Evolutionary conservation across 2,797 vertebrate genomes (phyloP), one percentile per base, ranked within the genome.

Genomic region (Hirundo rustica): DNA sequence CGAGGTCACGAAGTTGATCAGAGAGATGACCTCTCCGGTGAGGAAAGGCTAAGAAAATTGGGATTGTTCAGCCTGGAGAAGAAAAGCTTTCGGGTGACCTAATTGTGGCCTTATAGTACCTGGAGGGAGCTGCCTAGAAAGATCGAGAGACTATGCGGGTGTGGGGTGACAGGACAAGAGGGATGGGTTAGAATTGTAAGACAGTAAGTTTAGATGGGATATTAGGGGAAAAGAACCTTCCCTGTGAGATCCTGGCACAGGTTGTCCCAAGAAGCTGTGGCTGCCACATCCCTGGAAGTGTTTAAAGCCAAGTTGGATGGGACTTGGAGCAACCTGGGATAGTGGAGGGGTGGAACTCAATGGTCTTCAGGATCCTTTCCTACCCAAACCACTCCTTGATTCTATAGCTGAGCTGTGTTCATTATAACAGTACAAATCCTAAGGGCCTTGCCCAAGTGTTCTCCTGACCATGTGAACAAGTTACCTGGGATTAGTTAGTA

Each of bases 101-200:
- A 14, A 38, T 11, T 23, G 18, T 36, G 19, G 13, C 27, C 4
- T 71, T 62, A 4, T 16, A 16, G 36, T 7, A 17, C 21, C 17
- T 27, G 26, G 30, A 44, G 17, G 21, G 38, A 58, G 23, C 55
- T 51, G n/a, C 7, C 13, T 18, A 1, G 25, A 34, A 45, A 30
- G 23, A 13, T 7, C 14, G 7, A 34, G 29, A 40, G 16, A 25
- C 13, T 18, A 0, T n/a, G 30, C 16, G 8, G 5, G 5, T 4
- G 2, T n/a, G 29, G 13, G 54, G 26, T 45, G 23, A 16, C 29
- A 61, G 40, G 20, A 40, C 14, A 30, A 7, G 14, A 25, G 14
- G 3, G 32, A 13, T 0, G 4, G 12, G 26, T 64, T 27, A 16
- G 23, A 48, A 13, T 7, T 26, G 20, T 13, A 48, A 50, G 6